Conservation (phyloP, 2,888 invertebrate species). For the Temnothorax unifasciatus region DNA sequence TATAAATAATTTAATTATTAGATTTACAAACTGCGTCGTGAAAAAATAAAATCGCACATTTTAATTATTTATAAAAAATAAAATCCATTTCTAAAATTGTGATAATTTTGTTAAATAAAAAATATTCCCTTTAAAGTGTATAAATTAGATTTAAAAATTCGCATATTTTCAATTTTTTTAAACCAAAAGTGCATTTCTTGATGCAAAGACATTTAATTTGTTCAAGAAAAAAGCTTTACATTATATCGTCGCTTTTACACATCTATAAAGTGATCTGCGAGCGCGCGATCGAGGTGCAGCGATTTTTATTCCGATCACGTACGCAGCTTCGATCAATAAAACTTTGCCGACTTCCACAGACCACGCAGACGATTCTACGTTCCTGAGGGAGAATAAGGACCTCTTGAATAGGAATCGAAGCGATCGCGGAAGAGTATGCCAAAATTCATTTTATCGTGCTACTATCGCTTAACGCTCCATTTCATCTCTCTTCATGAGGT, state of each 20-base stretch:
- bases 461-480: slow-evolving; percentile 48
- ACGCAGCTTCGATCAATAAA: slow-evolving; percentile 65
- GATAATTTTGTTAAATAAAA: not conserved
- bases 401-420: slow-evolving; percentile 65
- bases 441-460: slow-evolving; percentile 58
- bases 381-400: slow-evolving; percentile 58
- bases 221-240: slow-evolving; percentile 37
- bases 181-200: slow-evolving; percentile 1
- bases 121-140: not conserved
- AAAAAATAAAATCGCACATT: not conserved
- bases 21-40: not conserved
- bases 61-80: not conserved
- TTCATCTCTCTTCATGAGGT: slow-evolving; percentile 15
- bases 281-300: slow-evolving; percentile 46
- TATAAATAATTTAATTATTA: slow-evolving; percentile 10
- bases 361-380: slow-evolving; percentile 53
- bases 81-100: not conserved
- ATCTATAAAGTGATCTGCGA: slow-evolving; percentile 42
- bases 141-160: not conserved
- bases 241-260: slow-evolving; percentile 43
- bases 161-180: not conserved
- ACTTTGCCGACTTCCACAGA: slow-evolving; percentile 68
- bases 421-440: slow-evolving; percentile 52
- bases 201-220: slow-evolving; percentile 32
- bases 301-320: slow-evolving; percentile 67